phyloP scores from a whole-genome alignment of 1,140 invertebrate genomes.

The Trichoplusia ni region DNA sequence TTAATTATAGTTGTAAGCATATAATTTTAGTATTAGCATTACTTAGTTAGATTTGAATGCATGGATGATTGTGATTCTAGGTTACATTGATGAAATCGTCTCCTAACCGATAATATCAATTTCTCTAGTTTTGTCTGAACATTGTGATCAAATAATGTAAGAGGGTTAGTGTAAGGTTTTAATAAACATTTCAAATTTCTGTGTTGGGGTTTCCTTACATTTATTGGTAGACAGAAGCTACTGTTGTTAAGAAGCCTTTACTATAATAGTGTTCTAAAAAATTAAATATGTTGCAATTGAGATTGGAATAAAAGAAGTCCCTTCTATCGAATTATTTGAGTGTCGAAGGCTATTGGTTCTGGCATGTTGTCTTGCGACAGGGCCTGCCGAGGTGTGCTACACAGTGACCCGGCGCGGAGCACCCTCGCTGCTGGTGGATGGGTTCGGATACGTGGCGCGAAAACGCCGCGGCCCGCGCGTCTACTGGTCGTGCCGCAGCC shows the following conservation, averaged over 20 bases:
- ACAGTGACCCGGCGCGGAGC: conserved; percentile 70
- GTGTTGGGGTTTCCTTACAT: not conserved
- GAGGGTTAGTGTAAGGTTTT: conserved; percentile 9
- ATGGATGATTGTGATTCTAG: conserved; percentile 9
- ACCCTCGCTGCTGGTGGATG: conserved; percentile 63
- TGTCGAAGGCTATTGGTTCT: not conserved
- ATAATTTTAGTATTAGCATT: conserved; percentile 15
- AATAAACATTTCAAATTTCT: conserved; percentile 16
- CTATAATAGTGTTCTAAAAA: too few species aligned
- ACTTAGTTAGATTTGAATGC: conserved; percentile 23
- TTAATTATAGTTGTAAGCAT: not conserved
- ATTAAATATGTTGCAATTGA: too few species aligned
- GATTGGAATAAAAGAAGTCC: too few species aligned
- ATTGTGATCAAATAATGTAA: conserved; percentile 31
- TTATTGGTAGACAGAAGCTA: too few species aligned
- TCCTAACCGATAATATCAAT: conserved; percentile 18
- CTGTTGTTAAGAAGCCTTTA: too few species aligned
- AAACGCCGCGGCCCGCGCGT: conserved; percentile 67
- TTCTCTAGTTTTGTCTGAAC: conserved; percentile 24
- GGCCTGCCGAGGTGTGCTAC: conserved; percentile 47
- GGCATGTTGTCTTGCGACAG: conserved; percentile 9
- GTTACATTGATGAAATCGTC: not conserved
- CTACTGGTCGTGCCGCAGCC: conserved; percentile 69
- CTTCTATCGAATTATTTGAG: too few species aligned
- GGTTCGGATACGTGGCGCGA: conserved; percentile 61